Evolutionary conservation across 2,113 vertebrate species (phyloP).

Genomic region (Urocitellus parryii): DNA sequence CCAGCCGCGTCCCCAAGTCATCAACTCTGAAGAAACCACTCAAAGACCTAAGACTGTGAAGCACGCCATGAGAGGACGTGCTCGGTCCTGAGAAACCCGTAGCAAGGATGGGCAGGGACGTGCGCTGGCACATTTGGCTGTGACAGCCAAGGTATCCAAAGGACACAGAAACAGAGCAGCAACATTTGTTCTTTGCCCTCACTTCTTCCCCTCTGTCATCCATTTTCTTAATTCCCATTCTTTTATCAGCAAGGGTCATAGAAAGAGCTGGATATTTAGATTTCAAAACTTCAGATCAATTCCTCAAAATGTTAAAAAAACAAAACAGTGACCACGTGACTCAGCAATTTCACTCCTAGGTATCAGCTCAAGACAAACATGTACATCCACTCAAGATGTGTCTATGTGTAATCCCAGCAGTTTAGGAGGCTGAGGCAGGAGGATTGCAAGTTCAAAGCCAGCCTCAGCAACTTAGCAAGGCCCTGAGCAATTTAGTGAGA

Average conservation of each 20-base stretch:
- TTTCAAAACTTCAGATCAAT: background rate
- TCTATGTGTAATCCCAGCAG: too few species aligned
- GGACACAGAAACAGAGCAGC: background rate
- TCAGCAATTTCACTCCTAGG: background rate
- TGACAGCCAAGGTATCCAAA: background rate
- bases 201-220: background rate
- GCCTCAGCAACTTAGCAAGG: too few species aligned
- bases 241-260: background rate
- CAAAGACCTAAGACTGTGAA: slow-evolving; percentile 7
- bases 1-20: background rate
- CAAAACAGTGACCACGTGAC: background rate
- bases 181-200: background rate
- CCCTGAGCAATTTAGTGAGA: too few species aligned
- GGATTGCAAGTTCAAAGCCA: too few species aligned
- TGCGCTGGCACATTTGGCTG: accelerated
- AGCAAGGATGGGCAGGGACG: accelerated
- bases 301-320: background rate
- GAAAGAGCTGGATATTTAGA: background rate
- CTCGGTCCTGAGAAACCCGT: background rate
- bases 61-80: background rate
- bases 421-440: too few species aligned
- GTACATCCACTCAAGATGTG: accelerated
- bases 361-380: background rate
- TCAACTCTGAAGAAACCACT: background rate
- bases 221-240: background rate